Evolutionary conservation across 53 echinoderm and acorn worm species (phyloP), one percentile per base, ranked within the genome.

Genomic region (Henricia sp.): DNA sequence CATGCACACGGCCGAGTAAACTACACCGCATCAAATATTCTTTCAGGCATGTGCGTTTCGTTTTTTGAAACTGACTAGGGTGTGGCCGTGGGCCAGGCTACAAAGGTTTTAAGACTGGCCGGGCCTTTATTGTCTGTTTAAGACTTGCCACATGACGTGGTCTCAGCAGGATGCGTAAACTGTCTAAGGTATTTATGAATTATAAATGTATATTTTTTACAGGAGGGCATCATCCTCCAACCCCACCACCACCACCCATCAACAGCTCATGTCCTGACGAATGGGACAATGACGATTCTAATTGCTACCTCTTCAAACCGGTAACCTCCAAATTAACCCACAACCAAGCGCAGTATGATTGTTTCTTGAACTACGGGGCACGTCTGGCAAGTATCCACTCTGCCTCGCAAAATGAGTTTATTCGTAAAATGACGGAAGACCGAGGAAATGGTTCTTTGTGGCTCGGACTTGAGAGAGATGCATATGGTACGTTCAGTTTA

Each of bases 291-390:
- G 80, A 83, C 23, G 86, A 83, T 2, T 43, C 82, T 44, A 54
- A 91, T 70, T 94, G 94, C 68, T 92, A 93, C 90, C 73, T 80
- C 50, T 89, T 89, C 35, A 28, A 56, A 6, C 77, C 72, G 2
- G 28, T 54, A 6, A 1, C 39, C 20, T 3, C 34, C 21, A 56
- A 69, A 13, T 34, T 83, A 16, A 53, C 52, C 50, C 85, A 82
- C 38, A 91, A 88, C 85, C 89, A 89, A 1, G 94, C 89, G 63
- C 89, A 86, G 19, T 51, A 88, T 46, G 83, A 88, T 37, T 60
- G 41, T 2, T 94, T 89, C 60, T 39, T 55, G 17, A 83, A 82
- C 20, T 60, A 67, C 4, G 89, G 86, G 19, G 85, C 84, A 0
- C 78, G 84, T 26, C 63, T 94, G 1, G 86, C 80, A 42, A 83